phyloP scores from a whole-genome alignment of 2,113 vertebrate genomes.

The Xiphophorus hellerii region DNA sequence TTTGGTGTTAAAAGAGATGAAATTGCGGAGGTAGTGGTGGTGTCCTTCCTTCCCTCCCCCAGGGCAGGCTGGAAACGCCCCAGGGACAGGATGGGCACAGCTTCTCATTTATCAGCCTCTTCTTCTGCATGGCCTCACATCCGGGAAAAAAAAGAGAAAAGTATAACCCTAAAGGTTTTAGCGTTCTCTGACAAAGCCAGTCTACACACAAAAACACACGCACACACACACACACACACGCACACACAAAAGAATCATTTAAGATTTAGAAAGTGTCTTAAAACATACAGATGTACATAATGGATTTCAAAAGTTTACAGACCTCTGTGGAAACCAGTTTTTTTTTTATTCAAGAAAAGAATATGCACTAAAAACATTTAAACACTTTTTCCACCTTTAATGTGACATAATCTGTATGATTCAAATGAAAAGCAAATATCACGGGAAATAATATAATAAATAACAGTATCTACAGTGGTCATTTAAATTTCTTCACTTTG shows the following conservation, averaged over 20 bases:
- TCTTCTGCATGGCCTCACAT: slow-evolving; percentile 20
- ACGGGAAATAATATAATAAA: not conserved
- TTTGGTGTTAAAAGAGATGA: slow-evolving; percentile 66
- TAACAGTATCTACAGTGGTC: not conserved
- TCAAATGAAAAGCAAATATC: not conserved
- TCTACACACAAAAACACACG: not conserved
- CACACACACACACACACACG: no score
- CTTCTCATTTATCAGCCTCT: slow-evolving; percentile 65
- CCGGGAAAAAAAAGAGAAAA: not conserved
- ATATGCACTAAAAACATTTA: not conserved
- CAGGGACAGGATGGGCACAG: slow-evolving; percentile 86
- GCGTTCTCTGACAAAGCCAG: not conserved
- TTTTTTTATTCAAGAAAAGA: not conserved
- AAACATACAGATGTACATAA: not conserved
- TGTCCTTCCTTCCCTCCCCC: slow-evolving; percentile 90
- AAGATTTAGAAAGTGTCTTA: not conserved
- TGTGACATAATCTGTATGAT: not conserved
- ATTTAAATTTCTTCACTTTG: not conserved
- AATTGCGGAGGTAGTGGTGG: slow-evolving; percentile 64
- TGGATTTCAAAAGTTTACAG: not conserved
- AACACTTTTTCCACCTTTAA: not conserved
- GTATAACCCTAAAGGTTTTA: not conserved
- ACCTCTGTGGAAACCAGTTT: not conserved
- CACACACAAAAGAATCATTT: not conserved
- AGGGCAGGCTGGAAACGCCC: slow-evolving; percentile 92